Base-by-base conservation (phyloP, 2,888 invertebrate genomes). In the Arenicola marina region DNA sequence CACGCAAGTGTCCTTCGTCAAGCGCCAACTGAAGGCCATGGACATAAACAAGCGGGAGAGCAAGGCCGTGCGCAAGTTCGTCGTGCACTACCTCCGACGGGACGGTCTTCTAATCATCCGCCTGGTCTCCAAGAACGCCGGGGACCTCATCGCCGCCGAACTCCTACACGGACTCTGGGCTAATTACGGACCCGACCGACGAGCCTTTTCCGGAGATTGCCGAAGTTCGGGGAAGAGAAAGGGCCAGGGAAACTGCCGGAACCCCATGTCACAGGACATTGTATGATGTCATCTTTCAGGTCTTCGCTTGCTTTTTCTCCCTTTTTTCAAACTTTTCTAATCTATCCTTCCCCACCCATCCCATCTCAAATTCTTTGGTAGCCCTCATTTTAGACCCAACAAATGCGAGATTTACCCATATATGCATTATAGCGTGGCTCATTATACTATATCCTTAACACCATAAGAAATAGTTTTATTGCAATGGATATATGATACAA, bases 21-120 rank as follows among this genome's bases (percentile, higher is more conserved):
- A 62, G 45, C 51, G 61, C n/a, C 56, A 65, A 34, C 61, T 69
- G n/a, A 32, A 51, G n/a, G 45, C 61, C 54, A 58, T 66, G 58
- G 68, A 78, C 44, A 66, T 75, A 18, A 55, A 59, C n/a, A 43
- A 62, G 24, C 62, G 61, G n/a, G 60, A 56, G 15, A 43, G 44
- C 28, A 73, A 74, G 43, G 28, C 33, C 48, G 76, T 77, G 43
- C 74, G 76, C 38, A 76, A 77, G 64, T 76, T 79, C 67, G 72
- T 74, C 15, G 66, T 74, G 29, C 70, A 74, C 61, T 79, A 80
- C 59, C 71, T 81, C 29, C 75, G 78, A 29, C 75, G 76, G 72
- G 81, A 81, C 63, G 80, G 81, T 1, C 75, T 79, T 28, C 75
- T 81, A 54, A 74, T 81, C 24, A 69, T 81, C 1, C 67, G 79